A percentile compares a stretch with the other conserved stretches of the same genome.
These are phyloP conservation scores for Agrilus cyanescens DNA, from an alignment of 2,888 invertebrate species.

Conservation along the genomic window DNA sequence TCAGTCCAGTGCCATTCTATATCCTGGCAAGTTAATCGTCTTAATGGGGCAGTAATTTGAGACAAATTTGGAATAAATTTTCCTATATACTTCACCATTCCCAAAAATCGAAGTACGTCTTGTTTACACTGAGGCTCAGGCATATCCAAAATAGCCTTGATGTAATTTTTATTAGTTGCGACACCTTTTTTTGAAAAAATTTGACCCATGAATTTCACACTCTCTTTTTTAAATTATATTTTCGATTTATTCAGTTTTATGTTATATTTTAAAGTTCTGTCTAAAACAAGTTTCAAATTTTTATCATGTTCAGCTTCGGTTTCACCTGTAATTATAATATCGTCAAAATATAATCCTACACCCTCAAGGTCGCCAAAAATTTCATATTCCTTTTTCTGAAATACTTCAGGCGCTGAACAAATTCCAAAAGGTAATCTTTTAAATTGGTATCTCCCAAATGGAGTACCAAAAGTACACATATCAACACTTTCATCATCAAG, in stretches of 20 bases:
- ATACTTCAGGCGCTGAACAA: conserved; percentile 15
- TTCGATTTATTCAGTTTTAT: conserved; percentile 9
- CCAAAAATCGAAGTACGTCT: conserved; percentile 14
- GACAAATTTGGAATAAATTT: conserved; percentile 19
- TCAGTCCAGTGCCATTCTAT: conserved; percentile 10
- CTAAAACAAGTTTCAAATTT: conserved; percentile 4
- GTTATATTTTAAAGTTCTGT: conserved; percentile 3
- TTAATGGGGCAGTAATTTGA: conserved; percentile 16
- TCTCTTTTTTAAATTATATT: conserved; percentile 5
- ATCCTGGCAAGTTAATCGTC: conserved; percentile 10
- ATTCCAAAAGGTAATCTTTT: conserved; percentile 19
- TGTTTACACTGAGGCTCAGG: conserved; percentile 7
- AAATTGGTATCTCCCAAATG: conserved; percentile 17
- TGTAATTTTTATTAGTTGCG: conserved; percentile 3
- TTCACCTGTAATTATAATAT: conserved; percentile 14
- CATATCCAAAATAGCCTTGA: conserved; percentile 16
- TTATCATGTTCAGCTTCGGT: conserved; percentile 10
- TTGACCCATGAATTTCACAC: conserved; percentile 11
- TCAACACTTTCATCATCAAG: conserved; percentile 4
- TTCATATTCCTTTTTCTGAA: conserved; percentile 13
- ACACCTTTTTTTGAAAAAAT: conserved; percentile 3
- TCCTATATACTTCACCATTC: conserved; percentile 16
- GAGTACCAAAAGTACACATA: conserved; percentile 9
- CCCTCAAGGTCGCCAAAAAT: conserved; percentile 18
- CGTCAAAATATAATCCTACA: conserved; percentile 20